Conservation (phyloP, 2,888 invertebrate genomes). For the Limnephilus lunatus region DNA sequence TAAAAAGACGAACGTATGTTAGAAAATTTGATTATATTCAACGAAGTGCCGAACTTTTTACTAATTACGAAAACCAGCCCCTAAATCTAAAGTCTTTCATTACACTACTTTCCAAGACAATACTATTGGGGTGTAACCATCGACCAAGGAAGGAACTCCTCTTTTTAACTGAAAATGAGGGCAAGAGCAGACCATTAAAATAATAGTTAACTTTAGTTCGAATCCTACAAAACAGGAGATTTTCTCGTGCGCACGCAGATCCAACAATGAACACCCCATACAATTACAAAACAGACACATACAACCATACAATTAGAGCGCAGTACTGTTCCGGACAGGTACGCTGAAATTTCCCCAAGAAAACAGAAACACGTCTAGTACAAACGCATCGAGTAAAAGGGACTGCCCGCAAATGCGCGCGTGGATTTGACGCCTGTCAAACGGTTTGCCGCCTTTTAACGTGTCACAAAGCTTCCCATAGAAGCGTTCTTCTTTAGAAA, state of each 20-base stretch:
- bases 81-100: too few relatives aligned
- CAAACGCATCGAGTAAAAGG: not conserved
- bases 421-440: not conserved
- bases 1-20: too few relatives aligned
- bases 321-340: too few relatives aligned
- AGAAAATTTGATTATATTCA: too few relatives aligned
- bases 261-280: not conserved
- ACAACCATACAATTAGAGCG: not conserved
- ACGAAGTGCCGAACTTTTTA: too few relatives aligned
- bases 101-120: too few relatives aligned
- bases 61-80: too few relatives aligned
- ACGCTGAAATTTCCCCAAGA: too few relatives aligned
- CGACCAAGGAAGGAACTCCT: too few relatives aligned
- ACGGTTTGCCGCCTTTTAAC: slow-evolving; percentile 9
- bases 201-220: too few relatives aligned
- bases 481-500: slow-evolving; percentile 2
- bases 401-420: slow-evolving; percentile 10
- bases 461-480: not conserved
- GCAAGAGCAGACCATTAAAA: too few relatives aligned
- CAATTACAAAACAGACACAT: not conserved
- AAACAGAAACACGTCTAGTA: not conserved
- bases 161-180: not conserved
- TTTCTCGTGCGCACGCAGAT: slow-evolving; percentile 40
- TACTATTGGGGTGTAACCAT: too few relatives aligned
- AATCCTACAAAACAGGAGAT: not conserved